Conservation (phyloP, 2,888 invertebrate species). For the Hemithea aestivaria region DNA sequence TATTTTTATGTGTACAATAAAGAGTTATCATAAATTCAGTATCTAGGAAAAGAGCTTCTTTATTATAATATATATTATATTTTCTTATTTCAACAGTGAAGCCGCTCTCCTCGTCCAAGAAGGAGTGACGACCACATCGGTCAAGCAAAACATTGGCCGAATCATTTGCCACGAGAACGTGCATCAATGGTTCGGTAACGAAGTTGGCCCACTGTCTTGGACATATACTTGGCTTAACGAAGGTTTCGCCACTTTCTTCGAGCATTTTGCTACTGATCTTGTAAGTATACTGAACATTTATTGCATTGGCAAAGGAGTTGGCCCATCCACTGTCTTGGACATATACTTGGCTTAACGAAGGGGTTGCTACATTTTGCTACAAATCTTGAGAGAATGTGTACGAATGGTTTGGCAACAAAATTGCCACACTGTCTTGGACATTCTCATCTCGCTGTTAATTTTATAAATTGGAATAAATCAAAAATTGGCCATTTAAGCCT, state of each 20-base stretch:
- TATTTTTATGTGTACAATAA: too few species aligned
- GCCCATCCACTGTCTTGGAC: slow-evolving; percentile 85
- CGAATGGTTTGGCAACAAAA: slow-evolving; percentile 82
- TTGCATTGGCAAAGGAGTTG: slow-evolving; percentile 85
- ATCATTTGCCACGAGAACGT: slow-evolving; percentile 79
- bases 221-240: slow-evolving; percentile 86
- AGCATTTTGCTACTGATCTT: slow-evolving; percentile 79
- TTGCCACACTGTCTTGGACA: slow-evolving; percentile 84
- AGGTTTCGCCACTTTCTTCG: slow-evolving; percentile 85
- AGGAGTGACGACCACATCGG: slow-evolving; percentile 59
- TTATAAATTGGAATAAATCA: too few species aligned
- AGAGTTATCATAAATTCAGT: too few species aligned
- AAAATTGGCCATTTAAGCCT: too few species aligned
- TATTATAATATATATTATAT: too few species aligned
- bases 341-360: slow-evolving; percentile 86
- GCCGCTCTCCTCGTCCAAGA: slow-evolving; percentile 61
- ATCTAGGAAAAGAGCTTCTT: too few species aligned
- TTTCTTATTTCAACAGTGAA: slow-evolving; percentile 52
- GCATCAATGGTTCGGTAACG: slow-evolving; percentile 91
- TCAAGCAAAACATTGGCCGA: slow-evolving; percentile 67
- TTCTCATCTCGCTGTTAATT: too few species aligned
- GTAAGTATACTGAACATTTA: slow-evolving; percentile 47
- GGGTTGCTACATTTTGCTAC: slow-evolving; percentile 83
- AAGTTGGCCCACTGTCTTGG: slow-evolving; percentile 86
- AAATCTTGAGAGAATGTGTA: slow-evolving; percentile 62